These are phyloP conservation scores for Nymphalis c-album DNA, from an alignment of 2,888 invertebrate species.

Conservation along the genomic window DNA sequence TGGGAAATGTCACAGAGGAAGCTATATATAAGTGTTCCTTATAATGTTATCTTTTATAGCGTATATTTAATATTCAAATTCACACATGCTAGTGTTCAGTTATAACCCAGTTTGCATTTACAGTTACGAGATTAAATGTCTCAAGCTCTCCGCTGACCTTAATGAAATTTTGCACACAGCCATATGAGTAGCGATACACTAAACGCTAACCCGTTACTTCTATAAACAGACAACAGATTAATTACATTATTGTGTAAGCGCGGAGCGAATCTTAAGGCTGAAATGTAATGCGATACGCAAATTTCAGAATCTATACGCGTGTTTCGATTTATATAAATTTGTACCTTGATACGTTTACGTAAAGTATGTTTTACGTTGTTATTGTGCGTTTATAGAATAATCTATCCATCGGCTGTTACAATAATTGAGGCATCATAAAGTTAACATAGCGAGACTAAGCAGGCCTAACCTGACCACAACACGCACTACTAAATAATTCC, in stretches of 20 bases:
- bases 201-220: conserved; percentile 22
- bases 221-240: conserved; percentile 27
- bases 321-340: conserved; percentile 4
- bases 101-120: conserved; percentile 32
- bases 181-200: conserved; percentile 29
- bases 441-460: conserved; percentile 45
- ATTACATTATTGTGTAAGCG: conserved; percentile 28
- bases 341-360: not conserved
- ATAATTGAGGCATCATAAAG: conserved; percentile 45
- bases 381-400: conserved; percentile 17
- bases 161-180: conserved; percentile 33
- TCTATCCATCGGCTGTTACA: conserved; percentile 39
- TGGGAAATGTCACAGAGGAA: conserved; percentile 38
- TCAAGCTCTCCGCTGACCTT: conserved; percentile 33
- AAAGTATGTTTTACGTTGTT: conserved; percentile 15
- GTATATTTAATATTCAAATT: conserved; percentile 37
- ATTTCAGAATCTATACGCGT: conserved; percentile 18
- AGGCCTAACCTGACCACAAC: conserved; percentile 41
- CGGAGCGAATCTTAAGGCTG: conserved; percentile 20
- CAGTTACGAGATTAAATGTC: conserved; percentile 36
- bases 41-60: conserved; percentile 40
- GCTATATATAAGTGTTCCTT: conserved; percentile 28
- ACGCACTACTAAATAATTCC: conserved; percentile 39
- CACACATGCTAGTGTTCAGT: conserved; percentile 35
- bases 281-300: conserved; percentile 23